Evolutionary conservation across 2,113 vertebrate genomes (phyloP), one percentile per base, ranked within the genome.

Genomic region (Vulpes lagopus): DNA sequence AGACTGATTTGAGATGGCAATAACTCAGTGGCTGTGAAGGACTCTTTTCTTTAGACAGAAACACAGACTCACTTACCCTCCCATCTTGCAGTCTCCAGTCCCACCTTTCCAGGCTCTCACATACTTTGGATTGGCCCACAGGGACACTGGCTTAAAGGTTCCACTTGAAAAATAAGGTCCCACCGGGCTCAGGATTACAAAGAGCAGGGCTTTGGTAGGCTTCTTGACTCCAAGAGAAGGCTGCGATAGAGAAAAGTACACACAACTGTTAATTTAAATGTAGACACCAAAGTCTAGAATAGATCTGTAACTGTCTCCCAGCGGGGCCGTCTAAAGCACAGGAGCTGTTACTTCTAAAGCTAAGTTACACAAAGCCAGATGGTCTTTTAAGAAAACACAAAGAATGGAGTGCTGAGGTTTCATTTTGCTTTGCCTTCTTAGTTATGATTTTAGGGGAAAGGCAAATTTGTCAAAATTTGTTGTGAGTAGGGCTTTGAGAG

Each of bases 11-110:
- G 22, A 89, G 71, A 84, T 4, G 30, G 20, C 5, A 22, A 23
- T 16, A 87, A 53, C 25, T 17, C 49, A 85, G 55, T 23, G 43
- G n/a, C 3, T 5, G 0, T 5, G 38, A 65, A 20, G 30, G 81
- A 22, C 8, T 43, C 60, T 65, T 16, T 65, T n/a, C 20, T 65
- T 32, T 23, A 51, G 38, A 55, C 4, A 86, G 23, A 88, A 76
- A 69, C 14, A 19, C 16, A 14, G 53, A 87, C 3, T 6, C 62
- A 97, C 95, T 97, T 97, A 99, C 99, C 99, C 99, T 98, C 99
- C 99, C 98, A 99, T 94, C 97, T 99, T 99, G 98, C 99, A 99
- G 98, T 99, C 99, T 10, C 99, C 99, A 0, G 99, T 99, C 78
- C 99, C 99, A 95, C 99, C 99, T 98, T 98, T 99, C 99, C 99